A percentile compares a stretch with the other conserved stretches of the same genome.
Conservation (phyloP, 2,888 invertebrate species). For the Fragum sueziense region DNA sequence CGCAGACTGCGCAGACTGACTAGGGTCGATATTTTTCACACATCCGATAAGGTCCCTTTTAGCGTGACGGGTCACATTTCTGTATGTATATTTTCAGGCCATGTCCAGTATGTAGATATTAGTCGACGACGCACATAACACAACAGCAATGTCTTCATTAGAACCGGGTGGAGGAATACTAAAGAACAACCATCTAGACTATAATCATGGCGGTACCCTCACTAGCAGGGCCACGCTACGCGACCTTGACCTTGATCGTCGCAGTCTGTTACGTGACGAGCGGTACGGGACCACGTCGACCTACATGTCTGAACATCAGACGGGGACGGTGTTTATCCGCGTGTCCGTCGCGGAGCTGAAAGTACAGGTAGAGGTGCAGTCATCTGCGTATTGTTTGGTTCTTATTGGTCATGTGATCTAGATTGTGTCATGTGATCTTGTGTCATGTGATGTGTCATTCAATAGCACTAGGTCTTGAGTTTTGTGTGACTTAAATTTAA, state of each 20-base stretch:
- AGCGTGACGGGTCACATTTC: no score
- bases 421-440: not conserved
- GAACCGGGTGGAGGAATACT: not conserved
- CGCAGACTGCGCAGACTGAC: no score
- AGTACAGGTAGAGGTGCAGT: constrained; percentile 73
- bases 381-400: constrained; percentile 16
- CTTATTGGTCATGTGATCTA: no score
- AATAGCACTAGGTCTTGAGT: no score
- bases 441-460: no score
- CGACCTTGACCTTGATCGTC: constrained; percentile 25
- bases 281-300: constrained; percentile 49
- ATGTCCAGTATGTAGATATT: not conserved
- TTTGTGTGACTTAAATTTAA: no score
- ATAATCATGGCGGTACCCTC: not conserved
- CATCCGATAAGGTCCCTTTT: no score
- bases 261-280: constrained; percentile 46
- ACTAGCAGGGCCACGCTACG: constrained; percentile 1
- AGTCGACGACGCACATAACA: not conserved
- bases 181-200: not conserved
- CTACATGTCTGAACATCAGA: constrained; percentile 67
- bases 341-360: constrained; percentile 80
- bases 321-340: constrained; percentile 78
- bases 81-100: not conserved
- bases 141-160: not conserved
- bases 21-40: no score